Evolutionary conservation across 1,140 invertebrate species (phyloP).

Genomic region (Colletes gigas): DNA sequence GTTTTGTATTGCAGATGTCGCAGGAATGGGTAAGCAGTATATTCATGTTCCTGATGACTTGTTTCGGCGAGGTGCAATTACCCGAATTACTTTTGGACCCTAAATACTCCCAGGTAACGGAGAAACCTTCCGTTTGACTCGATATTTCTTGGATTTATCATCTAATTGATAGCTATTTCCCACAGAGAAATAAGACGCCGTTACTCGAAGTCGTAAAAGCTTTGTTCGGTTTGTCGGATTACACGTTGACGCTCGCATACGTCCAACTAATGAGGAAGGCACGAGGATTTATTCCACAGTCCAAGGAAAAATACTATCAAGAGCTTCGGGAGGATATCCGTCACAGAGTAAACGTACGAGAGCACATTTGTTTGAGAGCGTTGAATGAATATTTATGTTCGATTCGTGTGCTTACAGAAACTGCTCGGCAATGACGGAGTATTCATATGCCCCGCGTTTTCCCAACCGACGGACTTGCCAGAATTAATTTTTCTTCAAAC

Average conservation of each 20-base stretch:
- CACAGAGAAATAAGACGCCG: slow-evolving; percentile 75
- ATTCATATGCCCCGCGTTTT: slow-evolving; percentile 89
- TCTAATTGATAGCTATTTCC: not conserved
- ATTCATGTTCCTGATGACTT: accelerated
- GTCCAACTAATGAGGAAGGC: slow-evolving; percentile 73
- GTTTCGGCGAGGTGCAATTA: slow-evolving; percentile 80
- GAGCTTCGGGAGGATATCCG: slow-evolving; percentile 65
- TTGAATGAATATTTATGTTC: not conserved
- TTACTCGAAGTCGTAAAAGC: slow-evolving; percentile 77
- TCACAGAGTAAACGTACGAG: slow-evolving; percentile 70
- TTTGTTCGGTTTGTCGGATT: slow-evolving; percentile 74
- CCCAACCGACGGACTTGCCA: slow-evolving; percentile 84
- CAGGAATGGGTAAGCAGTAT: not conserved
- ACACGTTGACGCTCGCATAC: slow-evolving; percentile 76
- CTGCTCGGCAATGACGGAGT: slow-evolving; percentile 85
- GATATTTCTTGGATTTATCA: too few species aligned
- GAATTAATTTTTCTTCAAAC: slow-evolving; percentile 81
- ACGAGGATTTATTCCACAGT: slow-evolving; percentile 76
- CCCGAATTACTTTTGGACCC: slow-evolving; percentile 79
- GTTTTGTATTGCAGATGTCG: slow-evolving; percentile 38
- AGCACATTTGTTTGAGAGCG: too few species aligned
- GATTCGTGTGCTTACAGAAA: slow-evolving; percentile 73
- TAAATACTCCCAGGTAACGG: slow-evolving; percentile 79
- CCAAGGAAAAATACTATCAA: slow-evolving; percentile 67
- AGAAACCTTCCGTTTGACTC: too few species aligned